A percentile compares a stretch with the other conserved stretches of the same genome.
These are phyloP conservation scores for Ctenicera cuprea DNA, from an alignment of 2,888 invertebrate species.

Conservation along the genomic window DNA sequence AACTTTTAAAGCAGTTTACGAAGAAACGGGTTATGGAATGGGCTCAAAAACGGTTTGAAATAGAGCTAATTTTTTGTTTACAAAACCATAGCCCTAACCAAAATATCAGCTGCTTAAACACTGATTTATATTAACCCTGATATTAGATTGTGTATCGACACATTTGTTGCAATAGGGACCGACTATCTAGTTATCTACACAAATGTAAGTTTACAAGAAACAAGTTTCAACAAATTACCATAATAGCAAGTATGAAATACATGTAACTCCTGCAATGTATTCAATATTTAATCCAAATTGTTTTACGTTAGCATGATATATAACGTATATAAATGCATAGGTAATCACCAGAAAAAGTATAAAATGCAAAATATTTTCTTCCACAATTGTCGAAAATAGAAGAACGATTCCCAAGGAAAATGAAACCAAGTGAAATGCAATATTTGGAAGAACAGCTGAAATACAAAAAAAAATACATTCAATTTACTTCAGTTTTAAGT, in stretches of 20 bases:
- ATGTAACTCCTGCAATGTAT: conserved; percentile 45
- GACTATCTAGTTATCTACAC: too few species aligned
- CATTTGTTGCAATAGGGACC: too few species aligned
- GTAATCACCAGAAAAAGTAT: conserved; percentile 13
- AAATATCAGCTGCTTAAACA: too few species aligned
- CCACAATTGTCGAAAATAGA: conserved; percentile 35
- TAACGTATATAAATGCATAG: conserved; percentile 41
- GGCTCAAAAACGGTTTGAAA: too few species aligned
- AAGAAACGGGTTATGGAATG: too few species aligned
- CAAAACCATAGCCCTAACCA: too few species aligned
- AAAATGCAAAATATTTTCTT: conserved; percentile 37
- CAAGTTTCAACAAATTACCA: conserved; percentile 59
- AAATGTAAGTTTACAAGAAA: too few species aligned
- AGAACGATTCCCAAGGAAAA: conserved; percentile 35
- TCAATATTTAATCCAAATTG: conserved; percentile 35
- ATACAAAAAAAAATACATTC: not conserved
- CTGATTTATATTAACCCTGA: too few species aligned
- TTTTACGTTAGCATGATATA: conserved; percentile 35
- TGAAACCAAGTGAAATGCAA: conserved; percentile 45
- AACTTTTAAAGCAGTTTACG: too few species aligned
- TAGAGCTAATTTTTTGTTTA: too few species aligned
- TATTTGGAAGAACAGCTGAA: conserved; percentile 39
- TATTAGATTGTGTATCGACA: too few species aligned
- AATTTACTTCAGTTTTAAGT: not conserved
- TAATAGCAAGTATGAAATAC: conserved; percentile 51